Conservation (phyloP, 37 sponge, comb jelly and placozoan species). For the Cladorhizidae sp. region DNA sequence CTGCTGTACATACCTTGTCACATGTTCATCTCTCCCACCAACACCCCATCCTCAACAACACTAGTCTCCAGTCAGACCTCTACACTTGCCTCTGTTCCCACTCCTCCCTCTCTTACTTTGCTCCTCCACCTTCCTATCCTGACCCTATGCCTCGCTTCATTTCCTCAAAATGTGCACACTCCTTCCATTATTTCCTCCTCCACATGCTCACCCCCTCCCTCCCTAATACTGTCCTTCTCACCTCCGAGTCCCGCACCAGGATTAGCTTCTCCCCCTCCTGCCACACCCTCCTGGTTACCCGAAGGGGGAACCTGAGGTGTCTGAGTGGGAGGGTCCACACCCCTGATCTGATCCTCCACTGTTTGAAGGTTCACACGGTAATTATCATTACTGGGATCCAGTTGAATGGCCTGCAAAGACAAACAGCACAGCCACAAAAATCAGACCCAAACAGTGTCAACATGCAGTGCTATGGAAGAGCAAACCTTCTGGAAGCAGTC, state of each 20-base stretch:
- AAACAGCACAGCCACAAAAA: neutral
- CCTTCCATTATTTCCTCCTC: too few species aligned
- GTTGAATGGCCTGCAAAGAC: slow-evolving; percentile 32
- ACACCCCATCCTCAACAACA: too few species aligned
- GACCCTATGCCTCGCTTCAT: too few species aligned
- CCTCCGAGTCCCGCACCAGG: neutral
- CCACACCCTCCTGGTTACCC: neutral
- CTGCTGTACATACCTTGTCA: too few species aligned
- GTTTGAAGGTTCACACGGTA: slow-evolving; percentile 36
- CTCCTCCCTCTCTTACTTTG: too few species aligned
- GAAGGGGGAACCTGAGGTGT: too few species aligned
- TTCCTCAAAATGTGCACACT: too few species aligned
- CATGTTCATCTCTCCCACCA: too few species aligned
- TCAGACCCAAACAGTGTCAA: neutral
- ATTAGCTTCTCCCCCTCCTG: neutral
- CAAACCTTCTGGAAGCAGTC: slow-evolving; percentile 46
- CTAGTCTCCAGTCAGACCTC: too few species aligned
- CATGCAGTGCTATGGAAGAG: neutral
- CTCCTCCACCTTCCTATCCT: too few species aligned
- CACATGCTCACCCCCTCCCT: neutral
- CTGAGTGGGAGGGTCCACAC: neutral
- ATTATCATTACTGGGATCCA: slow-evolving; percentile 57
- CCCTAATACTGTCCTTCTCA: neutral
- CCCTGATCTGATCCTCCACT: slow-evolving; percentile 35
- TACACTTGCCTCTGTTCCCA: too few species aligned